Evolutionary conservation across 2,797 vertebrate species (phyloP).

Genomic region (Picus viridis): DNA sequence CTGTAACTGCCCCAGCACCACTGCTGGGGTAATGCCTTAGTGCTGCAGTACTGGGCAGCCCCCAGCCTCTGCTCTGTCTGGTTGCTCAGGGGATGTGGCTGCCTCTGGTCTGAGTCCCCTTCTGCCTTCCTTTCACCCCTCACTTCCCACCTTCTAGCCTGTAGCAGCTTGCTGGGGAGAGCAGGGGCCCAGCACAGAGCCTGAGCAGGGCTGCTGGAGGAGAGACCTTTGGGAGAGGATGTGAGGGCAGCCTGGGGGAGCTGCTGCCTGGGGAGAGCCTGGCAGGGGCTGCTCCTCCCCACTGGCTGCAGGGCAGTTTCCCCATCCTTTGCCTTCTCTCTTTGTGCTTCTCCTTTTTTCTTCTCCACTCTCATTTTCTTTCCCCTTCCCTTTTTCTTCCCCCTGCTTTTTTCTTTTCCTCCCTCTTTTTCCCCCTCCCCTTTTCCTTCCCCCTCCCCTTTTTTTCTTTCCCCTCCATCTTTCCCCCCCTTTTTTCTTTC

Average conservation of each 20-base stretch:
- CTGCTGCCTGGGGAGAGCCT: not conserved
- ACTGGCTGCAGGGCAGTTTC: not conserved
- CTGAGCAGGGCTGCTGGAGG: fast-evolving
- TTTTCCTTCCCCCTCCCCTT: too few relatives aligned
- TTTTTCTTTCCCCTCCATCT: not conserved
- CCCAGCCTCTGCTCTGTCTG: fast-evolving
- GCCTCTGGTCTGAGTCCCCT: not conserved
- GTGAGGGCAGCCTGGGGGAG: not conserved
- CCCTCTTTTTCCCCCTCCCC: not conserved
- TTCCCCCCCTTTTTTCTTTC: not conserved
- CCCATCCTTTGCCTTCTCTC: not conserved
- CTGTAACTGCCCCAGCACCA: fast-evolving
- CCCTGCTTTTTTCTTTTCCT: not conserved
- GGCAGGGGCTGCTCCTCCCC: not conserved
- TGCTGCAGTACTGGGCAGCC: not conserved
- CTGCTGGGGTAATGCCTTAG: not conserved
- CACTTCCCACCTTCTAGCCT: not conserved
- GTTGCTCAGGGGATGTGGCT: not conserved
- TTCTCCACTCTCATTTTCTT: not conserved
- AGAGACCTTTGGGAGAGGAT: fast-evolving
- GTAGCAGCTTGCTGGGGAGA: not conserved
- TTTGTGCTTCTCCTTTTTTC: not conserved
- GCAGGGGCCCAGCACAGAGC: not conserved
- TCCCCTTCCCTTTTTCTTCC: not conserved
- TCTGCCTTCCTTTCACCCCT: not conserved